These are phyloP conservation scores for Propithecus coquereli DNA, from an alignment of 2,113 vertebrate species.

Conservation along the genomic window DNA sequence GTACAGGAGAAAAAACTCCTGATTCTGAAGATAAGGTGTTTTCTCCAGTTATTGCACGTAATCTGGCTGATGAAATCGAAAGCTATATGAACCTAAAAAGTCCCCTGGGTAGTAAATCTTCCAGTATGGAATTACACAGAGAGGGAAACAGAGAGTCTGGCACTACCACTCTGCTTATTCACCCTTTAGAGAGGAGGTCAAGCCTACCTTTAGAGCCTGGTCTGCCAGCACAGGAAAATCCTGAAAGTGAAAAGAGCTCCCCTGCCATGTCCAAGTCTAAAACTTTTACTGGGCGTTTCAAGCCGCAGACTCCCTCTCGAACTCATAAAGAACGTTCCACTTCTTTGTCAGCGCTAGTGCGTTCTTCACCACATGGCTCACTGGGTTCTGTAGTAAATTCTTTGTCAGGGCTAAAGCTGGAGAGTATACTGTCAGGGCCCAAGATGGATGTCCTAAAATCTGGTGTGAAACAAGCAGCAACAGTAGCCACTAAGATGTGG, in stretches of 20 bases:
- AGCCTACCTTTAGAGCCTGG: slow-evolving; percentile 89
- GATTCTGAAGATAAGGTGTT: slow-evolving; percentile 85
- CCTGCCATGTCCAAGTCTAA: slow-evolving; percentile 91
- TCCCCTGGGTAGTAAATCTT: slow-evolving; percentile 89
- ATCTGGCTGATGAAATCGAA: slow-evolving; percentile 97
- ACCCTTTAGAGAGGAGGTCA: slow-evolving; percentile 87
- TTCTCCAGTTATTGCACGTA: slow-evolving; percentile 89
- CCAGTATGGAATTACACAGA: slow-evolving; percentile 93
- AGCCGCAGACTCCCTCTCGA: slow-evolving; percentile 75
- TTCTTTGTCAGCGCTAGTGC: slow-evolving; percentile 90
- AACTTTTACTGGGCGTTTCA: slow-evolving; percentile 88
- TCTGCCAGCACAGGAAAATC: slow-evolving; percentile 71
- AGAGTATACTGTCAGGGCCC: slow-evolving; percentile 92
- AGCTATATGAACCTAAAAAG: slow-evolving; percentile 96
- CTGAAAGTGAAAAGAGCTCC: slow-evolving; percentile 81
- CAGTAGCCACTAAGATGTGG: slow-evolving; percentile 96
- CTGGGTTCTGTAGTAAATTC: slow-evolving; percentile 94
- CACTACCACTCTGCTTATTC: slow-evolving; percentile 23
- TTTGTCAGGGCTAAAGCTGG: slow-evolving; percentile 94
- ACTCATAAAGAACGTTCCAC: slow-evolving; percentile 84
- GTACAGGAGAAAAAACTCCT: slow-evolving; percentile 76
- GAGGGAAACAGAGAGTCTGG: slow-evolving; percentile 55
- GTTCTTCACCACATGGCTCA: slow-evolving; percentile 89
- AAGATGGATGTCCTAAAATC: slow-evolving; percentile 96
- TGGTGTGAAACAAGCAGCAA: slow-evolving; percentile 96